Evolutionary conservation across 2,113 vertebrate species (phyloP), one percentile per base, ranked within the genome.

Genomic region (Sinocyclocheilus maitianheensis): DNA sequence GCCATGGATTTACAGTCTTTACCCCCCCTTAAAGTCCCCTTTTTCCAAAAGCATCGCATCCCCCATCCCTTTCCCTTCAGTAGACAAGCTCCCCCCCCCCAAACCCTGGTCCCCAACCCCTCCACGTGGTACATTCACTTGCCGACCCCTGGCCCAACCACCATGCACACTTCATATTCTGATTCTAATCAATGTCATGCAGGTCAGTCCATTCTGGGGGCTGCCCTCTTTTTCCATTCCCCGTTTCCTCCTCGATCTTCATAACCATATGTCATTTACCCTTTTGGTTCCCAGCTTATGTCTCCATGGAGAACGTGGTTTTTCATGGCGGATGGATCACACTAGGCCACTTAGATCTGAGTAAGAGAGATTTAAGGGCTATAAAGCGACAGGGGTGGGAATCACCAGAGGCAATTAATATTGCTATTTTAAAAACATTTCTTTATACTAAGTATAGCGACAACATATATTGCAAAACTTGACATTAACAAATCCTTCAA

Each of bases 201-300:
- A 90, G 95, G 94, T 95, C 94, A 94, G 90, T 92, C 92, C 91
- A 90, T 90, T 94, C 86, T 86, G 90, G 90, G 81, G 91, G 91
- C 90, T 69, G 20, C 69, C 87, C 89, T 67, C 80, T 78, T 91
- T 91, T 92, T 51, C 62, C 91, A 92, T 93, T 92, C 92, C 90
- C 88, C 85, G 91, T 90, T 92, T 92, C 91, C 91, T 89, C 90
- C 93, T 90, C 92, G 83, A 91, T 92, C 93, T 92, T 93, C 86
- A 93, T 91, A 93, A 93, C 93, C 94, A 94, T 94, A 94, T 95
- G 94, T 92, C 92, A 93, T 91, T 94, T 94, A 95, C 93, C 93
- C 91, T 91, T 88, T 92, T 91, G 90, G 89, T 88, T 90, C 85
- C 91, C 92, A 87, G 90, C 85, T 77, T 72, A 86, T 74, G 81